A percentile compares a stretch with the other conserved stretches of the same genome.
Evolutionary conservation across 2,113 vertebrate genomes (phyloP).

Genomic region (Hystrix brachyura): DNA sequence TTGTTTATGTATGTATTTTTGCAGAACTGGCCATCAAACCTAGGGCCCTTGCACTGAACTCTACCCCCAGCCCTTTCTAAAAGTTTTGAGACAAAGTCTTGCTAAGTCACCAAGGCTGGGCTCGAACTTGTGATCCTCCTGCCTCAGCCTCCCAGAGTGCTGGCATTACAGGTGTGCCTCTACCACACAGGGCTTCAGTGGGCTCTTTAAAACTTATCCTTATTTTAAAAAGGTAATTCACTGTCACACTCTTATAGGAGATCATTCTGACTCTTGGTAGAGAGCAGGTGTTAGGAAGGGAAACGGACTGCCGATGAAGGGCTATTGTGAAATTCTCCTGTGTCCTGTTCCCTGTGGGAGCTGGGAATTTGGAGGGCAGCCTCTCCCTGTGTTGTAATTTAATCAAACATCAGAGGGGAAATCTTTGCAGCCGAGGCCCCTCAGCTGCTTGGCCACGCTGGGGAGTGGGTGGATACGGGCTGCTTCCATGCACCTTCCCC

Average conservation of each 20-base stretch:
- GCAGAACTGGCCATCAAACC: not conserved
- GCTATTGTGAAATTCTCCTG: not conserved
- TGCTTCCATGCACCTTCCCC: not conserved
- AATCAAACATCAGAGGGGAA: not conserved
- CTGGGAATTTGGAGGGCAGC: not conserved
- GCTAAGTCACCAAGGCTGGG: too few relatives aligned
- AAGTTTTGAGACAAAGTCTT: too few relatives aligned
- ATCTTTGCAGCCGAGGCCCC: not conserved
- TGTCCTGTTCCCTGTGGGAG: too few relatives aligned
- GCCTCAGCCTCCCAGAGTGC: too few relatives aligned
- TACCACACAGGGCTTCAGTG: too few relatives aligned
- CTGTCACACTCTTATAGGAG: not conserved
- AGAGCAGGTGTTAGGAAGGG: not conserved
- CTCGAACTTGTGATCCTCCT: too few relatives aligned
- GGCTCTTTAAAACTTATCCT: not conserved
- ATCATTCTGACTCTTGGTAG: not conserved
- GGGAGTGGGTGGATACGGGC: too few relatives aligned
- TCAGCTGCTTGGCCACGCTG: not conserved
- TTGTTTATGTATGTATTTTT: not conserved
- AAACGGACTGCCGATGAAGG: accelerated
- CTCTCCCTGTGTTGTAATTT: not conserved
- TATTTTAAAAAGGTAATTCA: not conserved
- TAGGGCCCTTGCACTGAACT: too few relatives aligned
- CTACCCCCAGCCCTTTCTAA: too few relatives aligned
- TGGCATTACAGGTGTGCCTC: too few relatives aligned